Conservation (phyloP, 2,797 vertebrate species). For the Sebastes jordani region DNA sequence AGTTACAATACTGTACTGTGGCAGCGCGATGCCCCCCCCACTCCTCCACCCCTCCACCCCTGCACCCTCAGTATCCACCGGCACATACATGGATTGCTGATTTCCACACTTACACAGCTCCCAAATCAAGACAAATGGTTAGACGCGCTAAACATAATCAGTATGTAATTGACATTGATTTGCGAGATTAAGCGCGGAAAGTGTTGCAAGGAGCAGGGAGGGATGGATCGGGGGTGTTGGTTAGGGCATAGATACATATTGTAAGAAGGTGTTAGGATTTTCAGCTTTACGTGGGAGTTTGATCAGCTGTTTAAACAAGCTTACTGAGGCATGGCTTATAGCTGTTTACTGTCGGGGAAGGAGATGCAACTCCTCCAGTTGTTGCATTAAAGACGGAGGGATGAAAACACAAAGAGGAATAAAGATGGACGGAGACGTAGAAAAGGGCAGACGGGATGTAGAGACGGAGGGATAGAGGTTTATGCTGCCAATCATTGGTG, state of each 20-base stretch:
- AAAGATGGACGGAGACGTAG: background rate
- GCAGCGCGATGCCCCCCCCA: constrained; percentile 15
- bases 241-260: background rate
- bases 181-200: constrained; percentile 56
- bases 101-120: constrained; percentile 60
- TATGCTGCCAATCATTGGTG: constrained; percentile 31
- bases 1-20: constrained; percentile 65
- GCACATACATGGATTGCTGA: constrained; percentile 50
- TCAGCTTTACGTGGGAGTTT: constrained; percentile 29
- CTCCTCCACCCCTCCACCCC: background rate
- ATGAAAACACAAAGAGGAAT: background rate
- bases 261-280: constrained; percentile 25
- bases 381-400: background rate
- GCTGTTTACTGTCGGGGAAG: background rate
- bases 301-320: constrained; percentile 53
- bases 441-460: background rate
- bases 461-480: background rate
- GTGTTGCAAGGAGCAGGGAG: constrained; percentile 17
- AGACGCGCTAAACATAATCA: constrained; percentile 57
- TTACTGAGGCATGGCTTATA: constrained; percentile 12
- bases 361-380: background rate
- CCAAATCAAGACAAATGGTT: constrained; percentile 71
- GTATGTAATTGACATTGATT: constrained; percentile 73
- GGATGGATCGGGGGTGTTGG: background rate
- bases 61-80: constrained; percentile 31